Conservation (phyloP, 2,113 vertebrate genomes). For the Hippotragus niger region DNA sequence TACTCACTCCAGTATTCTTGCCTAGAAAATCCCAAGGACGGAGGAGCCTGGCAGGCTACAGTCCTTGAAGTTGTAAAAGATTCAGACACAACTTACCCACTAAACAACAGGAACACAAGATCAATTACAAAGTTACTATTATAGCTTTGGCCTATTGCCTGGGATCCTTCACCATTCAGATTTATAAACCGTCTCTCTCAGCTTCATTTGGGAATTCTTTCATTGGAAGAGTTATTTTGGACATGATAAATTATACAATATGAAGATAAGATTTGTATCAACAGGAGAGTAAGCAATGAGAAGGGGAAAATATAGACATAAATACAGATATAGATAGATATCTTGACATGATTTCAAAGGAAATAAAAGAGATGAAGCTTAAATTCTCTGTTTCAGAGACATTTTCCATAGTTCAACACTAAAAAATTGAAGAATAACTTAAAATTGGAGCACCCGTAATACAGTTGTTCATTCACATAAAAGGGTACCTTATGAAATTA, state of each 20-base stretch:
- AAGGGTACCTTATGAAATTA: neutral
- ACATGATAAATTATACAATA: neutral
- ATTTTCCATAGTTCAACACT: neutral
- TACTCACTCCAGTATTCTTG: neutral
- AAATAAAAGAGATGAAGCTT: neutral
- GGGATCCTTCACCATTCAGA: neutral
- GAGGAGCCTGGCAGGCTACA: neutral
- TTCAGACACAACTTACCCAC: neutral
- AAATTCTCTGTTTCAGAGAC: neutral
- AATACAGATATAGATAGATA: neutral
- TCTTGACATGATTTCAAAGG: neutral
- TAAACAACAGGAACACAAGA: neutral
- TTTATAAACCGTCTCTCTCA: slow-evolving; percentile 30
- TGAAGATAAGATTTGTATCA: slow-evolving; percentile 14
- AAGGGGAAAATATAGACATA: neutral
- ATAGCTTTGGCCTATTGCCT: neutral
- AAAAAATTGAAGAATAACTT: slow-evolving; percentile 17
- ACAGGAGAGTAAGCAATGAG: neutral
- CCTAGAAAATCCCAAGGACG: neutral
- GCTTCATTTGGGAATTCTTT: neutral
- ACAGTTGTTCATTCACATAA: neutral
- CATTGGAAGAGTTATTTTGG: slow-evolving; percentile 33
- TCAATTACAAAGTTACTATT: neutral
- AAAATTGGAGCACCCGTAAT: slow-evolving; percentile 27
- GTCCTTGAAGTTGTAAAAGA: neutral